Conservation (phyloP, 1,140 invertebrate genomes). For the Scaptomyza pallida region DNA sequence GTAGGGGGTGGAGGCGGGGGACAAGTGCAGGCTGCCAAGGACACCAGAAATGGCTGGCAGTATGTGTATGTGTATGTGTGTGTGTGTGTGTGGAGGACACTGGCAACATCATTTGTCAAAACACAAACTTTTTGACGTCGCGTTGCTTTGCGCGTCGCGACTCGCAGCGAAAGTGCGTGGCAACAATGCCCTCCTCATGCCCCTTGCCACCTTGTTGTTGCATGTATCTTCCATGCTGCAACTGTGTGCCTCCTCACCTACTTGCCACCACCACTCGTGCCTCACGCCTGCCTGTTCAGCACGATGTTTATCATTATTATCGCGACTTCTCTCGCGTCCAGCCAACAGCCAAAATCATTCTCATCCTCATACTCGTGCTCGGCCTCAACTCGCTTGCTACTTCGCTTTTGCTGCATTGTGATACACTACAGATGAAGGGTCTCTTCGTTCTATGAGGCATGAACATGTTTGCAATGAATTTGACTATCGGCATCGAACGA, state of each 20-base stretch:
- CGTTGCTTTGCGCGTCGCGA: constrained; percentile 48
- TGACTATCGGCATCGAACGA: too few relatives aligned
- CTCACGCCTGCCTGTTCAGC: constrained; percentile 30
- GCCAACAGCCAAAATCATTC: constrained; percentile 36
- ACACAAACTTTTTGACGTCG: constrained; percentile 75
- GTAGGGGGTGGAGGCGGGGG: not conserved
- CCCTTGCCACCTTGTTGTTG: not conserved
- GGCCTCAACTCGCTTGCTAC: constrained; percentile 5
- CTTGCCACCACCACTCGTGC: not conserved
- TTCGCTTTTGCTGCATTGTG: not conserved
- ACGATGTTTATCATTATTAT: constrained; percentile 74
- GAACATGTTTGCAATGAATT: too few relatives aligned
- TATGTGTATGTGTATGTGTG: not conserved
- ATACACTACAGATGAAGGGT: constrained; percentile 20
- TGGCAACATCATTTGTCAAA: constrained; percentile 74
- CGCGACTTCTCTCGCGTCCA: constrained; percentile 55
- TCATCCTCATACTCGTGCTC: constrained; percentile 10
- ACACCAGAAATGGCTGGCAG: constrained; percentile 19
- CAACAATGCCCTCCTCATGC: not conserved
- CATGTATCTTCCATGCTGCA: not conserved
- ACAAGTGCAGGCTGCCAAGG: constrained; percentile 14
- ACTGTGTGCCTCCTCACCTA: constrained; percentile 14
- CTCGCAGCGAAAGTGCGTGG: constrained; percentile 70
- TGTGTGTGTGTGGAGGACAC: not conserved
- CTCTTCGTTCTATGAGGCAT: constrained; percentile 1